Base-by-base conservation (phyloP, 2,797 vertebrate species). In the Smutsia temminckii region DNA sequence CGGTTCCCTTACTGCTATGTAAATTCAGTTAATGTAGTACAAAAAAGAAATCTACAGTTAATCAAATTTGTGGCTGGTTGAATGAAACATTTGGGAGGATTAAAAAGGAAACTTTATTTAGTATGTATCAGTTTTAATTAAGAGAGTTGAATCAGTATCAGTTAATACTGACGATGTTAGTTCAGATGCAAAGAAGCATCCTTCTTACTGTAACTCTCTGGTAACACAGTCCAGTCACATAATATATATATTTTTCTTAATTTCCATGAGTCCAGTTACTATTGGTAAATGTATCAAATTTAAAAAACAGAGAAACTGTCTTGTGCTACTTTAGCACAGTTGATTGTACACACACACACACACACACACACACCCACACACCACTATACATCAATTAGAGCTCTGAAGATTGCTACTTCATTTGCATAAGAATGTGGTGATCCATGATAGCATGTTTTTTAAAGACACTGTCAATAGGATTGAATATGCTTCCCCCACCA, bases 21-120 rank as follows among this genome's bases (percentile, higher is more conserved):
- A 91, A 85, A 92, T 88, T 71, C 25, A 85, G 78, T 57, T 95
- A 85, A 96, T 89, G 81, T 59, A 84, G 66, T 79, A 40, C 40
- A 17, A 80, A 80, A 87, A 92, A 83, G 69, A 95, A 88, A 46
- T 5, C 8, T 59, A 86, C 69, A 92, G 81, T 93, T 91, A 94
- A 96, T 96, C 71, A 94, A 27, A 89, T 94, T 85, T 81, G 85
- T 79, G 77, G 63, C 80, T 97, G 85, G 95, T 93, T 88, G 46
- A 96, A 93, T 94, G 79, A 93, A 72, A 37, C 79, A 83, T 89
- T 96, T 94, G 88, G 68, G 93, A 94, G 49, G 72, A 79, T 92
- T 93, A 18, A 27, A 17, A 34, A 42, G 40, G 79, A 69, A 53
- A 4, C 12, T 81, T 79, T 93, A 32, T 84, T 92, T 5, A 4